Base-by-base conservation (phyloP, 2,888 invertebrate genomes). In the Parascotia fuliginaria region DNA sequence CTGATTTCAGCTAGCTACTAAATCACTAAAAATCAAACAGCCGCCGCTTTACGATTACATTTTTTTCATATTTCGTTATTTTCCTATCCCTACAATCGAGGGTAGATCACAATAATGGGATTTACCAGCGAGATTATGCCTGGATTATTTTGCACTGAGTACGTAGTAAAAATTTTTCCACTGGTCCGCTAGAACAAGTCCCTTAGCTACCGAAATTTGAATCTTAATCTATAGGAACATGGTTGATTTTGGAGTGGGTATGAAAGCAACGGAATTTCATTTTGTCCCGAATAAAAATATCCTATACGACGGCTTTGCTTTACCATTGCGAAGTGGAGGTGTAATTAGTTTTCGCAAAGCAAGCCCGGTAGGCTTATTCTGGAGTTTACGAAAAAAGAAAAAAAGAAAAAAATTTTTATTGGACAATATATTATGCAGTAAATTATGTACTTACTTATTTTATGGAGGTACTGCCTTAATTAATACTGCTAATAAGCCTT, bases 221-320 rank as follows among this genome's bases (percentile, higher is more conserved):
- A 53, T 67, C 16, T 42, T 81, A 64, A 9, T 0, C 0, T 0
- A 0, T 0, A 0, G 0, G 0, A 0, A 6, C 70, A 83, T 56
- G 53, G 81, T 66, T 32, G 55, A 33, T 54, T 42, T 81, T 27
- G 38, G 9, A n/a, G 50, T 66, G 3, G 5, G 11, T 7, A 14
- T 6, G 13, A 7, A 11, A 24, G 55, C 51, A 45, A 47, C 77
- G 76, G 81, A 91, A 90, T 89, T 91, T 90, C 85, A 90, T 92
- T 91, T 89, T 82, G 89, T 81, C 79, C 82, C 73, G 85, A 89
- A 91, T 91, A 91, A 92, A 91, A 91, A 89, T 92, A 89, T 89
- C 85, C 82, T 75, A 90, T 90, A 90, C 87, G 88, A 83, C 78
- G 87, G 89, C 89, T 92, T 91, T 92, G 92, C 90, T 92, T 92